Evolutionary conservation across 1,140 invertebrate species (phyloP).

Genomic region (Nasonia vitripennis): DNA sequence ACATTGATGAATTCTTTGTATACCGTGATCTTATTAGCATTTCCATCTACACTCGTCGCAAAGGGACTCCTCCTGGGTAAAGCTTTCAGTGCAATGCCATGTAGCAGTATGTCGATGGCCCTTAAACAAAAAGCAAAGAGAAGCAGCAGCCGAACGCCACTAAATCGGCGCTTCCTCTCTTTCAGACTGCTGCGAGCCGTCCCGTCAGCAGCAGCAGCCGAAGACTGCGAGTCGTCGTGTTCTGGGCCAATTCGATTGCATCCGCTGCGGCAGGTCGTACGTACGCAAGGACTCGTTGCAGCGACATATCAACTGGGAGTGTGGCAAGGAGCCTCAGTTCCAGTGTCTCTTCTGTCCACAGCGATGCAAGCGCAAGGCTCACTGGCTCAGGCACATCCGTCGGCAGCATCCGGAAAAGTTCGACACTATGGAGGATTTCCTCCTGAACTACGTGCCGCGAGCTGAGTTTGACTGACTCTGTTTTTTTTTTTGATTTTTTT

Average conservation of each 20-base stretch:
- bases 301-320: conserved; percentile 81
- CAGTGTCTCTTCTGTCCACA: conserved; percentile 80
- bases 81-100: not conserved
- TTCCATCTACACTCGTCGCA: not conserved
- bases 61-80: not conserved
- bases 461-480: conserved; percentile 22
- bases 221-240: conserved; percentile 48
- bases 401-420: conserved; percentile 76
- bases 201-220: not conserved
- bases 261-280: conserved; percentile 80
- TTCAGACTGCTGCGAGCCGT: not conserved
- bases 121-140: not conserved
- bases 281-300: conserved; percentile 81
- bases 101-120: not conserved
- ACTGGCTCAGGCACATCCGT: conserved; percentile 78
- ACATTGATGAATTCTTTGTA: too few relatives aligned
- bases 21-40: not conserved
- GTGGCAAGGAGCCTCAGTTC: conserved; percentile 81
- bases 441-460: conserved; percentile 51
- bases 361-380: conserved; percentile 78
- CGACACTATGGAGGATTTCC: conserved; percentile 68
- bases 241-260: conserved; percentile 75
- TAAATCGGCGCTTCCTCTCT: conserved; percentile 57
- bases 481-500: not conserved
- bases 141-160: conserved; percentile 63